Evolutionary conservation across 2,797 vertebrate species (phyloP), one percentile per base, ranked within the genome.

Genomic region (Botia almorhae): DNA sequence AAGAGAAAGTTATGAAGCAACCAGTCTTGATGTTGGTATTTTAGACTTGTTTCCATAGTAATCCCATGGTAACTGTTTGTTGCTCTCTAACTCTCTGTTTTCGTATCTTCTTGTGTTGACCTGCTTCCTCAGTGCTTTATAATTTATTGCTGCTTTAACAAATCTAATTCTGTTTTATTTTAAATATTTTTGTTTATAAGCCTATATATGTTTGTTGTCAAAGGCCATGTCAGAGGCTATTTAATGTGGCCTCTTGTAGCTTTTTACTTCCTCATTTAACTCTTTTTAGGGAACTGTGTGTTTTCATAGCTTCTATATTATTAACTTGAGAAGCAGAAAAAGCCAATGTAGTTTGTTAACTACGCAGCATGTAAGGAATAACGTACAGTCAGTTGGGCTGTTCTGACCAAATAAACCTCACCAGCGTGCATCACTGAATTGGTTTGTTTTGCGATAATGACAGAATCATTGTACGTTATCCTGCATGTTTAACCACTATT

Each of bases 191-290:
- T 46, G 10, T 46, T 11, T 11, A 46, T 10, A 10, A 8, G 1
- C 10, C 43, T 46, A 46, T 46, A 46, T 43, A 43, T 0, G 19
- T 73, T 17, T 2, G 70, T 50, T 39, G 61, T 43, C 4, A 74
- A 48, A 16, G 21, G 0, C 10, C 3, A 0, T 65, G 64, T 51
- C 26, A 75, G 46, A 23, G 19, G 73, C n/a, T 53, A 11, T 74
- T 74, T 69, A 46, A 69, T 46, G 64, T 58, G 36, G 19, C 51
- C 16, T 58, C 67, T 69, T 58, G 51, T 48, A 58, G 39, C 75
- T 36, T 51, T 53, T n/a, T 13, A 77, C 75, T 77, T 77, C 75
- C 64, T 77, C 75, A 77, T 77, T 6, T 11, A 69, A 29, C 64
- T 43, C 58, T 69, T 26, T 69, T 68, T 68, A 51, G 64, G 56